Conservation (phyloP, 2,113 vertebrate species). For the Pithys albifrons region DNA sequence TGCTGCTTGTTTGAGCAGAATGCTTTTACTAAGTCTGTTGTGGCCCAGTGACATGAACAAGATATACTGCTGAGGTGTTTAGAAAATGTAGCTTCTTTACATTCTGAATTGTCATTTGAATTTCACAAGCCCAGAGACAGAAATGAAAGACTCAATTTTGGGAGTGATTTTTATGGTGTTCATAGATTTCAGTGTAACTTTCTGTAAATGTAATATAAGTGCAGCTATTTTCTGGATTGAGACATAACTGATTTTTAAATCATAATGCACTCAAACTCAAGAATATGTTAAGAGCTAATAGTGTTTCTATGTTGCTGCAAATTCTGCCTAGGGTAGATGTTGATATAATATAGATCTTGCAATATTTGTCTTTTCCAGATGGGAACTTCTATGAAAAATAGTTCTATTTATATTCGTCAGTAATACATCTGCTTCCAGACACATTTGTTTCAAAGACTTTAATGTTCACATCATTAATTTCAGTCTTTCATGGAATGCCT, state of each 20-base stretch:
- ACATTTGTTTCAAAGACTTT: neutral
- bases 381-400: constrained; percentile 32
- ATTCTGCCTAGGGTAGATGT: constrained; percentile 24
- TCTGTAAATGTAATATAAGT: neutral
- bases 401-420: constrained; percentile 27
- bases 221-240: neutral
- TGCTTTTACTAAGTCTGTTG: neutral
- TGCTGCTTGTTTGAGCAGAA: neutral
- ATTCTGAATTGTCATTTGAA: neutral
- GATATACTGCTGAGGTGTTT: neutral
- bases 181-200: neutral
- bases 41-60: neutral
- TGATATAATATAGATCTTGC: neutral
- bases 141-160: neutral
- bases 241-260: neutral
- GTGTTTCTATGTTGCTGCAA: neutral
- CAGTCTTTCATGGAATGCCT: neutral
- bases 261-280: neutral
- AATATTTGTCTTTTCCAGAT: constrained; percentile 55
- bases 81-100: neutral
- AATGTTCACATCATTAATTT: constrained; percentile 13
- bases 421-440: constrained; percentile 32
- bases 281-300: neutral
- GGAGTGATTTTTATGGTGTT: neutral
- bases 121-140: neutral